phyloP scores from a whole-genome alignment of 2,888 invertebrate genomes.

The Habrosyne pyritoides region DNA sequence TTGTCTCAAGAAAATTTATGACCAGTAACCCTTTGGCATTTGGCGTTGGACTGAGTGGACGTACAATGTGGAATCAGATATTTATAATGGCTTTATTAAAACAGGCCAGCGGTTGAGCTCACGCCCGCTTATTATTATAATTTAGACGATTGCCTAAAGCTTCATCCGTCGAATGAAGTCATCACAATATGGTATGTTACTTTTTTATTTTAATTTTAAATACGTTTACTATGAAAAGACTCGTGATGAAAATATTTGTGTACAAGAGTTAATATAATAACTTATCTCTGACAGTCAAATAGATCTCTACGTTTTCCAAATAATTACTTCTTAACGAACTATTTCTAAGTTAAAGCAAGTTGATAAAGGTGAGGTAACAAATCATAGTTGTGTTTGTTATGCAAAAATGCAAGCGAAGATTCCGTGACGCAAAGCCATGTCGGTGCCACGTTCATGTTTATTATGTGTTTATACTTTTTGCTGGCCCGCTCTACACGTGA shows the following conservation, averaged over 20 bases:
- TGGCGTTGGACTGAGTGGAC: conserved; percentile 59
- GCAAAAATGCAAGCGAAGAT: conserved; percentile 77
- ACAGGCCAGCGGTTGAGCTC: conserved; percentile 71
- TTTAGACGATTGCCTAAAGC: conserved; percentile 82
- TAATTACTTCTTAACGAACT: conserved; percentile 40
- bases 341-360: conserved; percentile 41
- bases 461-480: conserved; percentile 73
- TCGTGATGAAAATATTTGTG: neutral
- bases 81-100: conserved; percentile 83
- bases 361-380: conserved; percentile 62
- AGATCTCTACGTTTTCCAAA: neutral
- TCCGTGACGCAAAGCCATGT: conserved; percentile 74
- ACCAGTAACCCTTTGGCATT: conserved; percentile 70
- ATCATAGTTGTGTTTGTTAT: conserved; percentile 73
- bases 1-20: conserved; percentile 53
- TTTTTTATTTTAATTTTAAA: conserved; percentile 13
- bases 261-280: neutral
- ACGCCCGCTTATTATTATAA: conserved; percentile 83
- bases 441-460: conserved; percentile 62
- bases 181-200: conserved; percentile 49
- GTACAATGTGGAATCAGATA: conserved; percentile 74
- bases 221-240: neutral
- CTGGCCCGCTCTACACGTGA: conserved; percentile 51
- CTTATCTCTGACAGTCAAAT: neutral
- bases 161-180: conserved; percentile 75